Evolutionary conservation across 2,797 vertebrate genomes (phyloP), one percentile per base, ranked within the genome.

Genomic region (Coccyzus lansbergi): DNA sequence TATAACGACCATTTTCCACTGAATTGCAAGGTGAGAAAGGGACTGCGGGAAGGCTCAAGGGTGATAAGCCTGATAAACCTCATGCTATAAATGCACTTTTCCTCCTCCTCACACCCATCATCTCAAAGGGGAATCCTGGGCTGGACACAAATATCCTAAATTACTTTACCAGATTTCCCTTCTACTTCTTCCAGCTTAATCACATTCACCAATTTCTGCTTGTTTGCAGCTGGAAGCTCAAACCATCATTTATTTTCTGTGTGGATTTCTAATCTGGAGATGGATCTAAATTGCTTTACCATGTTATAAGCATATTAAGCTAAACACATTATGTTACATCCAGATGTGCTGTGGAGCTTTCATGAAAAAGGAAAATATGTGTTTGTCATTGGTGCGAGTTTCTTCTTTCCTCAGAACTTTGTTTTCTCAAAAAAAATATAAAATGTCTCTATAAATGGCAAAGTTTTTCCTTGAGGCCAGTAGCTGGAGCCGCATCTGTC

Each of bases 281-380:
- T 86, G 63, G 80, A 83, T 95, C 68, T 85, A 69, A 96, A 95
- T 94, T 89, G 67, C 95, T 92, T 93, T 92, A 92, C 33, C 82
- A 83, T 91, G 96, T 94, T 95, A 86, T 42, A 87, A 64, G 52
- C 56, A 68, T 83, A 95, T 92, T 94, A 92, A 96, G 56, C n/a
- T 85, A 21, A 88, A 90, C 36, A 44, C 24, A 49, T 65, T 91
- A 80, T n/a, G 42, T 84, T 83, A n/a, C 22, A 46, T 80, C 68
- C 6, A 0, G 75, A 74, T 80, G 60, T 58, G 42, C 91, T 28
- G 49, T 40, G 25, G 24, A 44, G 80, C 26, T 92, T 85, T 96
- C 72, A 65, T 36, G 74, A 56, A 85, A 80, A 62, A 93, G 77
- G 28, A 84, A 93, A 90, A 93, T 25, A 2, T 4, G 8, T 3